Base-by-base conservation (phyloP, 2,888 invertebrate species). In the Idaea aversata region DNA sequence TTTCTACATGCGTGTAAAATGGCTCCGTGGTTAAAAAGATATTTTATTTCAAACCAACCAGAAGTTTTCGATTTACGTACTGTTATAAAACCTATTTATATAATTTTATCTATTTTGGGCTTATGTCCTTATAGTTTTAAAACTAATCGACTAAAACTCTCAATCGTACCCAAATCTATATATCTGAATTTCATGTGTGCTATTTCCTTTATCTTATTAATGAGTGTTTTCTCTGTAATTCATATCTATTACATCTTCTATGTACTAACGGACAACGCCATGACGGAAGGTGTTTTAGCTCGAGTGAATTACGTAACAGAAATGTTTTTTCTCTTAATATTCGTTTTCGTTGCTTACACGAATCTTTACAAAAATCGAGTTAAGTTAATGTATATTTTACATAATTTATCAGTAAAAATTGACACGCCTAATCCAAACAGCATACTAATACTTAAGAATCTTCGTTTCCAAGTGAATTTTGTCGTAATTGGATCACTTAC, bases 241-340 rank as follows among this genome's bases (percentile, higher is more conserved):
- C 90, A 90, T 65, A 66, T 87, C 6, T 76, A 75, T 36, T 72
- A 84, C 5, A 74, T 90, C 13, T 74, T 81, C 35, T 67, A 73
- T 4, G 70, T 76, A 2, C 71, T 76, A 1, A 82, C 83, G 13
- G 74, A 76, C 57, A 80, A 73, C 57, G 68, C 76, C 4, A 75
- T 86, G 68, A 85, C 81, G 0, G 80, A 85, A 34, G 84, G 77
- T 25, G 64, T 85, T 0, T 72, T 86, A 69, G 87, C 88, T 5
- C 78, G 88, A 75, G 74, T 87, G 61, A 91, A 92, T 70, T 90
- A 90, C 61, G 74, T 87, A 3, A 61, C 86, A 4, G 91, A 92
- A 71, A 62, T 88, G 3, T 67, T 80, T 7, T 70, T 67, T 25
- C 70, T 86, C 0, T 65, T 79, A 0, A 15, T 79, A 0, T 81